A percentile compares a stretch with the other conserved stretches of the same genome.
Evolutionary conservation across 2,797 vertebrate genomes (phyloP).

Genomic region (Falco biarmicus): DNA sequence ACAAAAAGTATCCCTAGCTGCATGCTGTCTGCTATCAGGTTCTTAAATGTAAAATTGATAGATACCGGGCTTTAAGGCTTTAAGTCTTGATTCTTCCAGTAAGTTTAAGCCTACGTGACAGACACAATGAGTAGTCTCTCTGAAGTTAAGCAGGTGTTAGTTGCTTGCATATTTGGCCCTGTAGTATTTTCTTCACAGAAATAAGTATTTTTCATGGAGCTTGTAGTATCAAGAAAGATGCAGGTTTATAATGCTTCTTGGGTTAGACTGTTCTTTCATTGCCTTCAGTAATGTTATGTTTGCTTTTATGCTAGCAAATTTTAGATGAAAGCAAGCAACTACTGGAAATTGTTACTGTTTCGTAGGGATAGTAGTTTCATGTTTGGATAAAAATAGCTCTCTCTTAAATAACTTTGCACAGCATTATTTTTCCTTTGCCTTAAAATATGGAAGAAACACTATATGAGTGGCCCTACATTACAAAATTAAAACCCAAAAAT

Average conservation of each 20-base stretch:
- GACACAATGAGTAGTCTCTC: background rate
- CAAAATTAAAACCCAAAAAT: background rate
- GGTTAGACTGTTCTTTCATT: background rate
- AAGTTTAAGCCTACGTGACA: background rate
- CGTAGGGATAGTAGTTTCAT: background rate
- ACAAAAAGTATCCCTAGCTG: background rate
- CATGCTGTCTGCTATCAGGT: background rate
- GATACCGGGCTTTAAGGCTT: background rate
- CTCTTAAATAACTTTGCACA: background rate
- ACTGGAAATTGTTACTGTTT: background rate
- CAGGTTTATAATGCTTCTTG: background rate
- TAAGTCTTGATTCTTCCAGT: background rate
- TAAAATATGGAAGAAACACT: background rate
- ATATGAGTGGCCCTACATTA: background rate
- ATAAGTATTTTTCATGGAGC: background rate
- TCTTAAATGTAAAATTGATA: background rate
- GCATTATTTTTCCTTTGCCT: background rate
- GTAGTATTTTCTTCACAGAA: background rate
- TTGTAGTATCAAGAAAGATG: background rate
- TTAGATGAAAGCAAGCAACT: background rate
- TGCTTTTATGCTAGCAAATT: background rate
- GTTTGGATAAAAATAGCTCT: background rate
- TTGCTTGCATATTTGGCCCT: background rate
- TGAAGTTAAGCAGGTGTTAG: background rate
- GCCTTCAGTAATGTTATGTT: background rate